These are phyloP conservation scores for Leucoraja ocellata DNA, from an alignment of 2,797 vertebrate genomes.

Conservation along the genomic window DNA sequence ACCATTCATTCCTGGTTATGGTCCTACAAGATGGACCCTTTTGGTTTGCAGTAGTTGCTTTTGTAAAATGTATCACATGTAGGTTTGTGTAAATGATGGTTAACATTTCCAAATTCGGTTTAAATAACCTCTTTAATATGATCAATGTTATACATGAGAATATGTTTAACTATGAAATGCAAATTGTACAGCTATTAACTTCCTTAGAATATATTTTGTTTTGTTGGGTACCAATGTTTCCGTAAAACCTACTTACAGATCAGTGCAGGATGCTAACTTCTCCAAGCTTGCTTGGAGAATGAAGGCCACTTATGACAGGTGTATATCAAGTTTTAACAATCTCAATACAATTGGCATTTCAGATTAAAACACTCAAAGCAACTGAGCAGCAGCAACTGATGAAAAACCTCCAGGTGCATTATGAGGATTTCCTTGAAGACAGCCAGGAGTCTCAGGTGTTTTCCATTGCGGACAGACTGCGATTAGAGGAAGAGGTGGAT, in stretches of 20 bases:
- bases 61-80: not conserved
- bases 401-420: conserved; percentile 74
- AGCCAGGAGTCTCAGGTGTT: conserved; percentile 82
- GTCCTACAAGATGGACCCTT: not conserved
- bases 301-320: not conserved
- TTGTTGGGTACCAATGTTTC: not conserved
- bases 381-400: conserved; percentile 75
- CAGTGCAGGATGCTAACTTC: not conserved
- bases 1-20: not conserved
- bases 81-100: too few species aligned
- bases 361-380: conserved; percentile 72
- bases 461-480: conserved; percentile 65
- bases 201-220: not conserved
- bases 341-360: conserved; percentile 10
- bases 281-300: not conserved
- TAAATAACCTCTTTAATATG: not conserved
- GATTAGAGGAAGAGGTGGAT: conserved; percentile 76
- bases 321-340: not conserved
- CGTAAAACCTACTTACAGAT: not conserved
- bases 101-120: not conserved
- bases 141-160: not conserved
- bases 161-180: not conserved
- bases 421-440: conserved; percentile 82
- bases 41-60: not conserved
- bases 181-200: not conserved